Percentiles rank a stretch among this genome's conserved stretches.
phyloP scores from a whole-genome alignment of 2,113 vertebrate species.

The Leucoraja erinaceus region DNA sequence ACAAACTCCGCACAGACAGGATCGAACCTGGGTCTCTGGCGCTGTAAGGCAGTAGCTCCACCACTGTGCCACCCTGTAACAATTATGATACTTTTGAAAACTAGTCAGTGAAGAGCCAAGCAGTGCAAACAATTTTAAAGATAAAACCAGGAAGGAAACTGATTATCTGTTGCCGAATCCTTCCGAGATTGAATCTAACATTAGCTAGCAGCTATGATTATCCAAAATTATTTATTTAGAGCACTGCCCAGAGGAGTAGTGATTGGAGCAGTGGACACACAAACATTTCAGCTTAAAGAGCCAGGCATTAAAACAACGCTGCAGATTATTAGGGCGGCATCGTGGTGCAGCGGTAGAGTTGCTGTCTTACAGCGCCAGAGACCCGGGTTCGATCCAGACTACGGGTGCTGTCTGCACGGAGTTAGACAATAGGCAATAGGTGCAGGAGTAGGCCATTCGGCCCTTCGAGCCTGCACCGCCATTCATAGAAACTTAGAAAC shows the following conservation, averaged over 20 bases:
- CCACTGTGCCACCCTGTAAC: neutral
- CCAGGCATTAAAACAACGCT: neutral
- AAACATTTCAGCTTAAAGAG: neutral
- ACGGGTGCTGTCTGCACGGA: too few species aligned
- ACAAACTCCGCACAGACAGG: too few species aligned
- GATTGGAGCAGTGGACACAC: neutral
- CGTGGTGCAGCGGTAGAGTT: too few species aligned
- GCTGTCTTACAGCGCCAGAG: too few species aligned
- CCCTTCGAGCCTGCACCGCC: too few species aligned
- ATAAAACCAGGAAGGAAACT: neutral
- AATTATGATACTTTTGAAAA: neutral
- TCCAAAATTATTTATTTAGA: neutral
- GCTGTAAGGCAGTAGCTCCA: too few species aligned
- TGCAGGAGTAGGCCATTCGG: too few species aligned
- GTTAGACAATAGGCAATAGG: too few species aligned
- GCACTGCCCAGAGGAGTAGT: neutral
- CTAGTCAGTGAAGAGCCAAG: neutral
- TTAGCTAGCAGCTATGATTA: neutral
- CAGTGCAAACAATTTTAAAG: neutral
- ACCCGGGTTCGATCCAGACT: too few species aligned
- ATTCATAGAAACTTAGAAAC: too few species aligned
- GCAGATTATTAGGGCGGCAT: too few species aligned
- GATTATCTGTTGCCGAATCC: neutral
- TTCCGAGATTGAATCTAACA: neutral
- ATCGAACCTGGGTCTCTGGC: too few species aligned